Evolutionary conservation across 2,888 invertebrate species (phyloP), one percentile per base, ranked within the genome.

Genomic region (Plagodis dolabraria): DNA sequence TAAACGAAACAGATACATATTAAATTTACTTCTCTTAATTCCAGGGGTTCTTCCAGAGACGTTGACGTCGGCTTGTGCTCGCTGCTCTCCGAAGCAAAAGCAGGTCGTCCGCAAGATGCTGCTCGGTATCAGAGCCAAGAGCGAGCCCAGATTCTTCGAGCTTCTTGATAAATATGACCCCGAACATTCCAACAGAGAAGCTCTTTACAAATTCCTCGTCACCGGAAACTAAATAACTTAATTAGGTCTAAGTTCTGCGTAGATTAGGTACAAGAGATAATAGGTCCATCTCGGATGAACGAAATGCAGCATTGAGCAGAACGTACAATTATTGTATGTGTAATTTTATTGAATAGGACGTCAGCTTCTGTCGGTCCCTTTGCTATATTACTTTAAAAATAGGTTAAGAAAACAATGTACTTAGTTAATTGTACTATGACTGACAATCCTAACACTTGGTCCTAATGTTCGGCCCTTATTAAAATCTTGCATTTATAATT

Each of bases 141-240:
- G 95, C 74, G 94, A 95, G 22, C 92, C 94, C 0, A 89, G 95
- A 71, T 97, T 96, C 94, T 88, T 93, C 6, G 93, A 94, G 60
- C 89, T 97, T 5, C 93, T 96, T 67, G 93, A 90, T 58, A 96
- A 96, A 84, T 97, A 95, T 81, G 97, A 97, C 81, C 95, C 95
- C 0, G 93, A 94, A 33, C 94, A 95, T 9, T 75, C 90, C 53
- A 96, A 96, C 87, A 92, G 94, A 73, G 92, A 91, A 63, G 94
- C 94, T 59, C 95, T 96, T 72, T 93, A 93, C 71, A 92, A 87
- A 11, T 93, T 93, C 69, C 76, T 92, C 64, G 80, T 86, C 7
- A 91, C 87, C 40, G 91, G 91, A 46, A 22, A 22, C 22, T 22
- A 22, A 22, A 22, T 22, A 22, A 22, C 4, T 22, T 22, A 22